A percentile compares a stretch with the other conserved stretches of the same genome.
These are phyloP conservation scores for Trypoxylus dichotomus DNA, from an alignment of 1,140 invertebrate species.

Conservation along the genomic window DNA sequence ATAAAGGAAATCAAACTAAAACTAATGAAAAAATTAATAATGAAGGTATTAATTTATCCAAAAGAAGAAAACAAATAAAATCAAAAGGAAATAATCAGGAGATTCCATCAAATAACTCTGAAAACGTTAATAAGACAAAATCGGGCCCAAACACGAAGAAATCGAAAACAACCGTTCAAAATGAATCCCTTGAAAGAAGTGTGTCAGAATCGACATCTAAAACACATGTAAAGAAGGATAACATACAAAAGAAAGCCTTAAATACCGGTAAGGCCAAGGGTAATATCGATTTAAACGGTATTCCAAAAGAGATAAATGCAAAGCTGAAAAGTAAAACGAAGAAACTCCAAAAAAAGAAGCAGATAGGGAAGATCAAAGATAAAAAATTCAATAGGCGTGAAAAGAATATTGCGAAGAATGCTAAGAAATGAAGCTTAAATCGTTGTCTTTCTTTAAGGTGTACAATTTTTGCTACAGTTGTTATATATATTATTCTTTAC, in stretches of 20 bases:
- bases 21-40: too few species aligned
- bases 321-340: constrained; percentile 40
- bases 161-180: neutral
- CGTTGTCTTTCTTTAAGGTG: too few species aligned
- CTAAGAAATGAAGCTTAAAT: neutral
- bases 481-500: neutral
- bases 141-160: neutral
- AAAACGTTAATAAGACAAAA: too few species aligned
- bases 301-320: constrained; percentile 32
- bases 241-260: neutral
- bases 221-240: neutral
- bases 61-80: neutral
- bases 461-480: neutral
- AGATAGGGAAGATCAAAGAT: constrained; percentile 53
- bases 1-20: too few species aligned
- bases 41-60: neutral
- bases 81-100: neutral
- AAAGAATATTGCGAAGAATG: neutral
- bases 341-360: constrained; percentile 46
- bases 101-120: neutral
- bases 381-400: constrained; percentile 5
- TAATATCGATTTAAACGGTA: constrained; percentile 31
- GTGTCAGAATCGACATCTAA: neutral
- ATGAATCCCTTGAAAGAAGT: neutral
- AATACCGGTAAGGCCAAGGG: neutral